A percentile compares a stretch with the other conserved stretches of the same genome.
These are phyloP conservation scores for Gallinago media DNA, from an alignment of 2,113 vertebrate genomes.

Conservation along the genomic window DNA sequence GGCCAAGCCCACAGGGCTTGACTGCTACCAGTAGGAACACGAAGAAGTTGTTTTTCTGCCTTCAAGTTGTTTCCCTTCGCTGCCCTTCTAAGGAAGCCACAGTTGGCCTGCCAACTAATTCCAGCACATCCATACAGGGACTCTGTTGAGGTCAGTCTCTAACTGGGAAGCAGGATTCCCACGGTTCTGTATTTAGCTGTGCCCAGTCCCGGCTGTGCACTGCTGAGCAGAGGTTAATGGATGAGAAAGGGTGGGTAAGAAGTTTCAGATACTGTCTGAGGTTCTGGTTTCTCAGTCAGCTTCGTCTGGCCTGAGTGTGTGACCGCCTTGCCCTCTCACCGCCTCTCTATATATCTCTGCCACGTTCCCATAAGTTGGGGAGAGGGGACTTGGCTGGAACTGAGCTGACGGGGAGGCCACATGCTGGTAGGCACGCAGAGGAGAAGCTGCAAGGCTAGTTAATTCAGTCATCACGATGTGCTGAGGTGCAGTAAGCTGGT, in stretches of 20 bases:
- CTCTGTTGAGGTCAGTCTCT: not conserved
- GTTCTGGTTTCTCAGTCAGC: not conserved
- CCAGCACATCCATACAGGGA: not conserved
- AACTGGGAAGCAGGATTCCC: conserved; percentile 27
- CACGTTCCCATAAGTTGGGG: not conserved
- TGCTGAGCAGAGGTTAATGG: not conserved
- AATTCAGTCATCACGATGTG: accelerated
- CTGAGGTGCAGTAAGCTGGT: not conserved
- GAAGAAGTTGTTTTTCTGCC: not conserved
- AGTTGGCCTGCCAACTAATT: conserved; percentile 18
- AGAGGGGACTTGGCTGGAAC: not conserved
- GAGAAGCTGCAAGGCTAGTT: not conserved
- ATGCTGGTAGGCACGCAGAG: not conserved
- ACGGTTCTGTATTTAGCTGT: conserved; percentile 54
- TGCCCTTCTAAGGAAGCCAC: conserved; percentile 14
- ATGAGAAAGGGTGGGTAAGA: not conserved
- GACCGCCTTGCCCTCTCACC: not conserved
- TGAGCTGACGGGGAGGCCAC: not conserved
- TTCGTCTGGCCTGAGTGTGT: not conserved
- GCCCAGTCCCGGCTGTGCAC: not conserved
- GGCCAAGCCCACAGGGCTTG: not conserved
- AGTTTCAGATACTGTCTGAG: not conserved
- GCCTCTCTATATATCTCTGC: not conserved
- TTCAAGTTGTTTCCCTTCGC: not conserved
- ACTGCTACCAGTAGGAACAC: not conserved